phyloP scores from a whole-genome alignment of 2,888 invertebrate genomes.

The Melolontha melolontha region DNA sequence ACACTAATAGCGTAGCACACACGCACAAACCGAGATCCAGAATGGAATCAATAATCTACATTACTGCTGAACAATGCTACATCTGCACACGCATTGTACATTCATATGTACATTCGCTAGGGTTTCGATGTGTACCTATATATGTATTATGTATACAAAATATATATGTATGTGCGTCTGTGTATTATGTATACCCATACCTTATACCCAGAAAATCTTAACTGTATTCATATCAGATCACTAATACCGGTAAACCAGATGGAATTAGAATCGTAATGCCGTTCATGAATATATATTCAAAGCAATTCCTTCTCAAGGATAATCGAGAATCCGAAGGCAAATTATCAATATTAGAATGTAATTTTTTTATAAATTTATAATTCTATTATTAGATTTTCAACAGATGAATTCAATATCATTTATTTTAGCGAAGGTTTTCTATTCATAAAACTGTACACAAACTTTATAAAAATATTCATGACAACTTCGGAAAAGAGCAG shows the following conservation, averaged over 20 bases:
- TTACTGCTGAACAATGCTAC: slow-evolving; percentile 57
- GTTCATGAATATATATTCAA: slow-evolving; percentile 42
- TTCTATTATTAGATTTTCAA: no score
- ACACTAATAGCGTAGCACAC: slow-evolving; percentile 53
- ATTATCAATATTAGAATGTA: slow-evolving; percentile 28
- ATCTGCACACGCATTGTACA: slow-evolving; percentile 61
- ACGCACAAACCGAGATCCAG: slow-evolving; percentile 52
- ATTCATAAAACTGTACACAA: no score
- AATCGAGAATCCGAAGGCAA: slow-evolving; percentile 29
- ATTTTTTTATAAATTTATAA: no score
- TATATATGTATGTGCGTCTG: slow-evolving; percentile 5
- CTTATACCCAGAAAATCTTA: slow-evolving; percentile 41
- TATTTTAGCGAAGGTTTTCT: no score
- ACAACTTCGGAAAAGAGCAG: no score
- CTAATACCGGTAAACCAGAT: slow-evolving; percentile 43
- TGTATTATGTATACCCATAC: slow-evolving; percentile 20
- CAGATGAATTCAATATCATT: no score
- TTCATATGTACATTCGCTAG: slow-evolving; percentile 52
- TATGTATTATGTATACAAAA: slow-evolving; percentile 1
- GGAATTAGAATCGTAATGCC: slow-evolving; percentile 42
- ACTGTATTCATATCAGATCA: slow-evolving; percentile 43
- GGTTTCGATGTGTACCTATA: slow-evolving; percentile 18
- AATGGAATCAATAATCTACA: slow-evolving; percentile 56
- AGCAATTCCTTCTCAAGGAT: slow-evolving; percentile 38
- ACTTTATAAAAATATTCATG: no score